phyloP scores from a whole-genome alignment of 1,140 invertebrate genomes.

The Hyles vespertilio region DNA sequence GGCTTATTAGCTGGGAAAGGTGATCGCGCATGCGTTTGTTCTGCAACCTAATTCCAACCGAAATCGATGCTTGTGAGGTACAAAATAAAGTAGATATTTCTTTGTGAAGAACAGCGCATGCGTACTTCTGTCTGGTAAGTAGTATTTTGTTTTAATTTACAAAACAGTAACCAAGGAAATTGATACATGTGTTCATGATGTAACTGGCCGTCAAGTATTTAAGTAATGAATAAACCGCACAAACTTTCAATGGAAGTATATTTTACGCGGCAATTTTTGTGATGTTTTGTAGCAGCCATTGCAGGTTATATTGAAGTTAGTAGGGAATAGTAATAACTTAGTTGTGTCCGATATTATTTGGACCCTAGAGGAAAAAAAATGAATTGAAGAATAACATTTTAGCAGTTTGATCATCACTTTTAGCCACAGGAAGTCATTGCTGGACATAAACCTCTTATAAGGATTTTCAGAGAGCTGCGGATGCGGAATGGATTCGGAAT shows the following conservation, averaged over 20 bases:
- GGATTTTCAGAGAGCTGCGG: too few relatives aligned
- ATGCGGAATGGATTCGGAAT: too few relatives aligned
- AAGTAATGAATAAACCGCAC: background rate
- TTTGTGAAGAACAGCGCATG: constrained; percentile 17
- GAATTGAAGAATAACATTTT: background rate
- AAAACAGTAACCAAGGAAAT: constrained; percentile 32
- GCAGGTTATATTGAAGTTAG: too few relatives aligned
- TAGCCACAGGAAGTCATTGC: too few relatives aligned
- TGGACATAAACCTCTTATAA: too few relatives aligned
- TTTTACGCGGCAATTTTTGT: too few relatives aligned
- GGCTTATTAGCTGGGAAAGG: constrained; percentile 28
- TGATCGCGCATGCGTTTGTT: constrained; percentile 33
- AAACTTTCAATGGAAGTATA: too few relatives aligned
- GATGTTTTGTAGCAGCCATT: too few relatives aligned
- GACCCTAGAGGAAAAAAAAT: background rate
- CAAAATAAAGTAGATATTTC: too few relatives aligned
- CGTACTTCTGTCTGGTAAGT: constrained; percentile 19
- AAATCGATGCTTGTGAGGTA: too few relatives aligned
- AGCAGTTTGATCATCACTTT: background rate
- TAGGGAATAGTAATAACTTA: too few relatives aligned
- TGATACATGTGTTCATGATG: background rate
- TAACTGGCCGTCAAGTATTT: background rate
- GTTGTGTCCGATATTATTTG: background rate
- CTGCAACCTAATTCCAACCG: background rate
- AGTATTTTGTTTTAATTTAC: constrained; percentile 37